These are phyloP conservation scores for Gymnothorax javanicus DNA, from an alignment of 2,797 vertebrate species.

Conservation along the genomic window DNA sequence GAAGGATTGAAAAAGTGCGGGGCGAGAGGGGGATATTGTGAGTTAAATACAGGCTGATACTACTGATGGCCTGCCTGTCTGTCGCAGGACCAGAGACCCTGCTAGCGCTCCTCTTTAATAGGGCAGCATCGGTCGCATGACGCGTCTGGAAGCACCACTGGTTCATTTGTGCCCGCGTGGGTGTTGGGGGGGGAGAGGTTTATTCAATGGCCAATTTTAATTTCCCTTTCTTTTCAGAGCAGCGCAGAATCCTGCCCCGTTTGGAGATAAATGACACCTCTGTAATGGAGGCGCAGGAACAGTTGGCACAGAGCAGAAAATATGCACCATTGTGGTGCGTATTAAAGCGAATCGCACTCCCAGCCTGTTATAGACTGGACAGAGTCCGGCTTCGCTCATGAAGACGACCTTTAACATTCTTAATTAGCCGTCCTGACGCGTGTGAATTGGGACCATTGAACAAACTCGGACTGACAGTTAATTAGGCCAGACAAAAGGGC, in stretches of 20 bases:
- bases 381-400: constrained; percentile 61
- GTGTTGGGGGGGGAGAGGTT: constrained; percentile 40
- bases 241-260: constrained; percentile 44
- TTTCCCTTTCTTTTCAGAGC: constrained; percentile 51
- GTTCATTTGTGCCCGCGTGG: constrained; percentile 59
- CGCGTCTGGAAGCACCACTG: constrained; percentile 53
- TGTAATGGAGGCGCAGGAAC: constrained; percentile 47
- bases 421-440: constrained; percentile 65
- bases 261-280: constrained; percentile 50
- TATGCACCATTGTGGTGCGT: constrained; percentile 59
- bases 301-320: constrained; percentile 60
- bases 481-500: constrained; percentile 53
- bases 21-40: constrained; percentile 21
- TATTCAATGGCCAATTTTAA: constrained; percentile 50
- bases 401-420: constrained; percentile 66
- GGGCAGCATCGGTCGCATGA: constrained; percentile 48
- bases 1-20: constrained; percentile 36
- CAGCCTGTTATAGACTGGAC: constrained; percentile 41
- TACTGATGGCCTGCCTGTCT: constrained; percentile 29
- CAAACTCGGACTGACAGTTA: constrained; percentile 65
- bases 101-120: constrained; percentile 54
- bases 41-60: constrained; percentile 34
- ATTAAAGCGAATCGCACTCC: constrained; percentile 73
- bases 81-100: constrained; percentile 39
- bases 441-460: constrained; percentile 50